Evolutionary conservation across 2,797 vertebrate species (phyloP), one percentile per base, ranked within the genome.

Genomic region (Florisuga fusca): DNA sequence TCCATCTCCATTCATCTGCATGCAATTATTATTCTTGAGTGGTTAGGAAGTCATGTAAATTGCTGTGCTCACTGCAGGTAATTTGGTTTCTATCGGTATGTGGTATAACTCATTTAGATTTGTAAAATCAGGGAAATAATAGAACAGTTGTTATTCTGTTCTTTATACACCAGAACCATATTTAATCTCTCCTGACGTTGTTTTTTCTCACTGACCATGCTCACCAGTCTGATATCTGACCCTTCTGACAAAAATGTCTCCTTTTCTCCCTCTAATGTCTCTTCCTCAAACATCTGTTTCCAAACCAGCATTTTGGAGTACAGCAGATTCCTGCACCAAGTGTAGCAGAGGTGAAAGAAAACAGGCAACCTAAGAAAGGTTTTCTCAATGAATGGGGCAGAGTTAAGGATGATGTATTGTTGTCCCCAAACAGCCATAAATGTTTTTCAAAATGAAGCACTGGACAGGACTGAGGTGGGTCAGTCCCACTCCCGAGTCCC

Each of bases 81-180:
- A 63, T 50, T 38, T 76, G 34, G 31, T 36, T 83, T 72, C 48
- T 51, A 0, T 62, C 50, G 68, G 13, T 41, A 51, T 25, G 33
- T 29, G 68, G 19, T 41, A 33, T 14, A 64, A 6, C 12, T 27
- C 6, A 21, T 45, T 83, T 57, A 71, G 59, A 58, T n/a, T 64
- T 73, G 31, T 31, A 45, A 81, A 69, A 5, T 41, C 29, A 43
- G 36, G 25, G 16, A 78, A 71, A 55, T 38, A 34, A 36, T 50
- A 33, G 29, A 33, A 7, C 18, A 25, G 11, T 31, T 54, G 29
- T 13, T 12, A 41, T 69, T 73, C 10, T 77, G 4, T 57, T 57
- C 33, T 61, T 13, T 23, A 18, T 1, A 1, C 45, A 14, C 0
- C 0, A 66, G 36, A 25, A 84, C 7, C 17, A 61, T 12, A 15